Evolutionary conservation across 2,888 invertebrate genomes (phyloP).

Genomic region (Xylota segnis): DNA sequence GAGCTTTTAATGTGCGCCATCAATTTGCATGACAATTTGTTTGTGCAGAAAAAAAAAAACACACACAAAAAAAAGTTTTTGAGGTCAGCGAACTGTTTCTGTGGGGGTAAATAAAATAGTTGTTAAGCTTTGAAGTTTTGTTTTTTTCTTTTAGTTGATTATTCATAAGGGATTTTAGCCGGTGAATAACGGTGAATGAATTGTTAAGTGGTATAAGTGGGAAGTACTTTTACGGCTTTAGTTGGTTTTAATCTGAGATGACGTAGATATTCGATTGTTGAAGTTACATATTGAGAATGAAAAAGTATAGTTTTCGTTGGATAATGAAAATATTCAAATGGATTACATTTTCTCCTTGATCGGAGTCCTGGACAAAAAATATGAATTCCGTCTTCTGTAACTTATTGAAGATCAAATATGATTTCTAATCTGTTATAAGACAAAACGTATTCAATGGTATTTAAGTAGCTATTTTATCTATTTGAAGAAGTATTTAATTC

Average conservation of each 20-base stretch:
- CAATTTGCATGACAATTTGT: conserved; percentile 73
- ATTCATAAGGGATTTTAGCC: conserved; percentile 65
- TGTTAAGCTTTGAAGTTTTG: conserved; percentile 48
- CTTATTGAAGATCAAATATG: no score
- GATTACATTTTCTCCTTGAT: no score
- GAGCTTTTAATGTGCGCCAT: conserved; percentile 49
- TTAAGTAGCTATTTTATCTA: no score
- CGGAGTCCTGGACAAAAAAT: no score
- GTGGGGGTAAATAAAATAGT: conserved; percentile 69
- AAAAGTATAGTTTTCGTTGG: no score
- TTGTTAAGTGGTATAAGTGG: conserved; percentile 33
- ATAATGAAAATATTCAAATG: no score
- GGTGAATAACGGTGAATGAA: conserved; percentile 44
- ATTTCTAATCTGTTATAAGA: no score
- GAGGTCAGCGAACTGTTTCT: conserved; percentile 71
- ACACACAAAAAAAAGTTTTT: conserved; percentile 40
- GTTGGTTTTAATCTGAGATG: background rate
- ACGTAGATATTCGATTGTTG: background rate
- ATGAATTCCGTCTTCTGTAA: no score
- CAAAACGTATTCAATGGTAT: no score
- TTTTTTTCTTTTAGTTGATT: conserved; percentile 34
- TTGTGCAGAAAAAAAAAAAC: conserved; percentile 50
- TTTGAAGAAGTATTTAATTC: no score
- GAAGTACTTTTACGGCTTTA: conserved; percentile 17
- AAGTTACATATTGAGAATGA: no score